Evolutionary conservation across 2,888 invertebrate species (phyloP), one percentile per base, ranked within the genome.

Genomic region (Drosophila kanekoi): DNA sequence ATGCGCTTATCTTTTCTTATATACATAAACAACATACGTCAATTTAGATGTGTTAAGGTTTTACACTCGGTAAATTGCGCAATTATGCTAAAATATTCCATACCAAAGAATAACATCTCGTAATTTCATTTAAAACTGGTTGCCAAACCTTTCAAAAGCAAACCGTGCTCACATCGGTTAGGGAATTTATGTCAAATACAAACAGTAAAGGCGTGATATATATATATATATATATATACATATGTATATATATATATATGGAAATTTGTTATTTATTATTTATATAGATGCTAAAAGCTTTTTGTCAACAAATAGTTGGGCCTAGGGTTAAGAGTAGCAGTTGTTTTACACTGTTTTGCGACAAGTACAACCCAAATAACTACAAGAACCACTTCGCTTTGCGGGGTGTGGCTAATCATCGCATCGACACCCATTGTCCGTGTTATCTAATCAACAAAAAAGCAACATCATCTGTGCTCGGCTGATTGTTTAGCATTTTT

Each of bases 361-460:
- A 40, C 6, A 59, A 43, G n/a, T 38, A 67, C 18, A 28, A 16
- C 13, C 18, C 11, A 14, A 66, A 16, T 1, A 38, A 14, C 20
- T 51, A 28, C 5, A 35, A 18, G 32, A 40, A 41, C 14, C 37
- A 14, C 20, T 23, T 38, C 9, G 28, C 16, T 47, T n/a, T 23
- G 23, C 23, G 41, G 56, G 59, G 58, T 76, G 66, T 63, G 67
- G 48, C 49, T 45, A 68, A 72, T 62, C 62, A 54, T 23, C 28
- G 32, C 37, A 70, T 62, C 43, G 44, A 37, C 35, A 38, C 23
- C 37, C 43, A 33, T 41, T 59, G 70, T 38, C 16, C 51, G 49
- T 32, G 9, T 70, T 74, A 84, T 81, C 81, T 78, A 54, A 84
- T 81, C 82, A 66, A 48, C 43, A 38, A 45, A 47, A 51, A 37